Percentiles rank a stretch among this genome's conserved stretches.
These are phyloP conservation scores for Macaca mulatta DNA, from an alignment of 2,113 vertebrate genomes.

Conservation along the genomic window DNA sequence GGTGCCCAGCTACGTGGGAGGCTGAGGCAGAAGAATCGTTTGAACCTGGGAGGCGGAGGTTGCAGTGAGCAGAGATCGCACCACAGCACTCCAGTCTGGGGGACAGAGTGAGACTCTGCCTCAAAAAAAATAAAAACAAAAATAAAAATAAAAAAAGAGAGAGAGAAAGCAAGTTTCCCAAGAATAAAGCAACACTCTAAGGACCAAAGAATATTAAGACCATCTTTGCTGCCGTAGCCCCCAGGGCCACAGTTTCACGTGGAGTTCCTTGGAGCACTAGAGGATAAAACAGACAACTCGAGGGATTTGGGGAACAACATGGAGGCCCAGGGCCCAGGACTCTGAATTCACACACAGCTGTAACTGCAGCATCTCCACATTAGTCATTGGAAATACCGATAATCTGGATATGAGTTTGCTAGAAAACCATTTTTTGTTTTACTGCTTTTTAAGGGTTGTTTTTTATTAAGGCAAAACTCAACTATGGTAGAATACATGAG, in stretches of 20 bases:
- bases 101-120: too few relatives aligned
- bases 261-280: too few relatives aligned
- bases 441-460: neutral
- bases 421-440: neutral
- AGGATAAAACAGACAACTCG: neutral
- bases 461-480: conserved; percentile 3
- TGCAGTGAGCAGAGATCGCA: too few relatives aligned
- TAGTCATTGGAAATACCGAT: neutral
- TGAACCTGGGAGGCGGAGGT: too few relatives aligned
- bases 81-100: too few relatives aligned
- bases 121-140: too few relatives aligned
- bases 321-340: too few relatives aligned
- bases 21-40: too few relatives aligned
- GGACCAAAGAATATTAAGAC: neutral
- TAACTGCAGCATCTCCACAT: neutral
- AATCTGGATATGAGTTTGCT: neutral
- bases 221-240: fast-evolving
- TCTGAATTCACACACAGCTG: fast-evolving
- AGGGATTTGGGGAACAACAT: fast-evolving
- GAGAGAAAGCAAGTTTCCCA: neutral
- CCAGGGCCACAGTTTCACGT: neutral
- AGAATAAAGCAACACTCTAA: neutral
- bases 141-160: too few relatives aligned
- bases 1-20: too few relatives aligned
- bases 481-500: neutral